Base-by-base conservation (phyloP, 2,888 invertebrate species). In the Drosophila yooni region DNA sequence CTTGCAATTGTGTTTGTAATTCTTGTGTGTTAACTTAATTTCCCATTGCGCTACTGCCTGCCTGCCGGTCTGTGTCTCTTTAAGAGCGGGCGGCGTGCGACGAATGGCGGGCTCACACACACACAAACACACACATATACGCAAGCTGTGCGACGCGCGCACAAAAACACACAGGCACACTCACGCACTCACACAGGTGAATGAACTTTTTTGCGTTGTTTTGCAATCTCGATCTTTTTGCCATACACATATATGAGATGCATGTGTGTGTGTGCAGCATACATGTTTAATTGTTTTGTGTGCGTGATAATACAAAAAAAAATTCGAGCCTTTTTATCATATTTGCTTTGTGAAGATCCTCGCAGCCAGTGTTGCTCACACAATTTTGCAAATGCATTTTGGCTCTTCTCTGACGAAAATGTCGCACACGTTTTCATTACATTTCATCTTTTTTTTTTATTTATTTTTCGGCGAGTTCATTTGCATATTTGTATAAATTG, bases 171-270 rank as follows among this genome's bases (percentile, higher is more conserved):
- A 70, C 60, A 74, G 53, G 60, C 43, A 63, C 66, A 79, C 46
- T 69, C 72, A 75, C 87, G 75, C 87, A 82, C 88, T 84, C 88
- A 79, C 74, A 84, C 88, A 87, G 87, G 87, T 89, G 90, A 87
- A 87, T 88, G 87, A 87, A 89, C 87, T 79, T 85, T 89, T 86
- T 89, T 89, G 88, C 87, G 81, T 81, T 88, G 90, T 87, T 89
- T 87, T 88, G 90, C 89, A 89, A 87, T 89, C 88, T 75, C 65
- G 74, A 79, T 71, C 81, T 81, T 60, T 56, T 67, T 50, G 36
- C 52, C 61, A 21, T 38, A 54, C 34, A 34, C 43, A 52, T 46
- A 53, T 46, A 34, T 54, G 31, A 46, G 50, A 62, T 58, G 50
- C 36, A 54, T 70, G 56, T 66, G 40, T 11, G 38, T 29, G n/a